Evolutionary conservation across 2,888 invertebrate species (phyloP).

Genomic region (Drosophila mayaguana): DNA sequence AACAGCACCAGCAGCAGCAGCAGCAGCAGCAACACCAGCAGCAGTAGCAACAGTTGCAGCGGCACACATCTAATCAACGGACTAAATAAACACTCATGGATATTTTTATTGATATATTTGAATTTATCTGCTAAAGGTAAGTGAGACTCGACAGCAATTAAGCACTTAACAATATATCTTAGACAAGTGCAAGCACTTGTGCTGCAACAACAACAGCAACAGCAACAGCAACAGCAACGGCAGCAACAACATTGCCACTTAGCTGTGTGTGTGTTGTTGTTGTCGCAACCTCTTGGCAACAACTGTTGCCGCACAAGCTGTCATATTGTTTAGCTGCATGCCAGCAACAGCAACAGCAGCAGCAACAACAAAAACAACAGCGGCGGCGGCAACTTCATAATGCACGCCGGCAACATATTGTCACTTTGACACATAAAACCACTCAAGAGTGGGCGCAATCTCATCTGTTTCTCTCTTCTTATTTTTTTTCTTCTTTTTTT

Average conservation of each 20-base stretch:
- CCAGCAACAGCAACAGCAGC: conserved; percentile 28
- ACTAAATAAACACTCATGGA: conserved; percentile 85
- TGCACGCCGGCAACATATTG: conserved; percentile 79
- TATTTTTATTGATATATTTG: conserved; percentile 85
- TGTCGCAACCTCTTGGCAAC: conserved; percentile 53
- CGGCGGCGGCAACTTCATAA: conserved; percentile 62
- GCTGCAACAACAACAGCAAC: conserved; percentile 34
- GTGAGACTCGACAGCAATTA: conserved; percentile 57
- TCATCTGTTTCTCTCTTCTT: conserved; percentile 18
- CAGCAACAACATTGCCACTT: conserved; percentile 2
- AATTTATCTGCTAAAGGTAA: conserved; percentile 85
- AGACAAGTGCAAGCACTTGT: conserved; percentile 57
- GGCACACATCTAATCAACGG: conserved; percentile 77
- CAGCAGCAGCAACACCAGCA: conserved; percentile 35
- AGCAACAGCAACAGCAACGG: too few relatives aligned
- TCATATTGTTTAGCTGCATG: conserved; percentile 56
- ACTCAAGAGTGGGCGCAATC: conserved; percentile 62
- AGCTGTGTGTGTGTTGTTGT: conserved; percentile 37
- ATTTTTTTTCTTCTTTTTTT: neutral
- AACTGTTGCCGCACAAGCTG: conserved; percentile 58
- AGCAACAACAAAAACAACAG: conserved; percentile 20
- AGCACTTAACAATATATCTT: conserved; percentile 26
- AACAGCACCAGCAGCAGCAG: conserved; percentile 21
- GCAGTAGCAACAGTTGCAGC: conserved; percentile 50
- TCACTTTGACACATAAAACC: conserved; percentile 82